phyloP scores from a whole-genome alignment of 64 coral and sea anemone genomes.

The Cladopsammia gracilis region DNA sequence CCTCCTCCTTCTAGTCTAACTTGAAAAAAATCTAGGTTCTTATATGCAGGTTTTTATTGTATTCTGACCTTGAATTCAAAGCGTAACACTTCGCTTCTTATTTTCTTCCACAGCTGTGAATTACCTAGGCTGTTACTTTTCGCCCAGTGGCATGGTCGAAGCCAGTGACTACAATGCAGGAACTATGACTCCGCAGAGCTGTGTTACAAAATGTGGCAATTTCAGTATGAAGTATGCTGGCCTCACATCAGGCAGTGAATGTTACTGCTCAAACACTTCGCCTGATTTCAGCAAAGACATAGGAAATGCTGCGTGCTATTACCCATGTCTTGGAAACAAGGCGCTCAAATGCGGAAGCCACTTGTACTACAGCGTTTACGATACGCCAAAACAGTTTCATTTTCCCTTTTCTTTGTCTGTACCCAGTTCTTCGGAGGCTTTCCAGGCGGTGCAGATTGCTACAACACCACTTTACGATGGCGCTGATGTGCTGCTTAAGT shows the following conservation, averaged over 20 bases:
- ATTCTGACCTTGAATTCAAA: too few species aligned
- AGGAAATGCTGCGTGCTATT: slow-evolving; percentile 12
- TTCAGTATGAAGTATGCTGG: slow-evolving; percentile 19
- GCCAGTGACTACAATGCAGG: not conserved
- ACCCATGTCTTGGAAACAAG: slow-evolving; percentile 37
- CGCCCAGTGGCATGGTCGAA: not conserved
- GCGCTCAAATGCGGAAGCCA: slow-evolving; percentile 38
- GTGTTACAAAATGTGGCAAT: slow-evolving; percentile 44
- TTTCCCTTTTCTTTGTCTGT: slow-evolving; percentile 1
- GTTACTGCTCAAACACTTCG: slow-evolving; percentile 32
- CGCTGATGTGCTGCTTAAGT: not conserved
- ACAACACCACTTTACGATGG: not conserved
- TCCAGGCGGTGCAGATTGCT: not conserved
- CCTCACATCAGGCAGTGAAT: slow-evolving; percentile 12
- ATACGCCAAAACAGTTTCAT: not conserved
- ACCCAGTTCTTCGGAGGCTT: not conserved
- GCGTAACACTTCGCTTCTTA: too few species aligned
- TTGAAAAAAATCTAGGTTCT: too few species aligned
- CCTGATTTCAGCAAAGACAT: not conserved
- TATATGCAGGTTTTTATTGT: too few species aligned
- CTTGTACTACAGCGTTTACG: slow-evolving; percentile 46
- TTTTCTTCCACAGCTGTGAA: not conserved
- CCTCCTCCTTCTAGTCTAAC: too few species aligned
- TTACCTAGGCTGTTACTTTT: slow-evolving; percentile 32
- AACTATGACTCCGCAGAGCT: slow-evolving; percentile 28